Evolutionary conservation across 2,888 invertebrate genomes (phyloP).

Genomic region (Galeruca laticollis): DNA sequence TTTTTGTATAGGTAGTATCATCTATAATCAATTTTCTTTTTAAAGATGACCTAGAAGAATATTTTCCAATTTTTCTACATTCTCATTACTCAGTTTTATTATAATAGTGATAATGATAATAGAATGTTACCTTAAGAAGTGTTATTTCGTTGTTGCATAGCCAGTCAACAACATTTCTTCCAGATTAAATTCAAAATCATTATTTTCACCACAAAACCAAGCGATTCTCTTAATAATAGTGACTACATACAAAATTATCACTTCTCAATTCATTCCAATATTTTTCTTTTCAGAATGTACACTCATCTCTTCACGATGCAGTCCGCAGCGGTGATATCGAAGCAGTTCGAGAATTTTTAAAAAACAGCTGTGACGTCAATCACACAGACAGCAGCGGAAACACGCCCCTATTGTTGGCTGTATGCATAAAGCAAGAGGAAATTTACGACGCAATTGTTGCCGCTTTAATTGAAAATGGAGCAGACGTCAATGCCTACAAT

Average conservation of each 20-base stretch:
- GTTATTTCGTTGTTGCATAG: too few relatives aligned
- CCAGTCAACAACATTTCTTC: too few relatives aligned
- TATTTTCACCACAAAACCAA: too few relatives aligned
- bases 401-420: slow-evolving; percentile 64
- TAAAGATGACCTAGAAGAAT: too few relatives aligned
- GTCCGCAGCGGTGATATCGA: slow-evolving; percentile 61
- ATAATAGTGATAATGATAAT: too few relatives aligned
- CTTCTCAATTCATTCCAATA: neutral
- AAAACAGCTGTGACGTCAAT: slow-evolving; percentile 60
- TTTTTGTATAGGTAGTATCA: too few relatives aligned
- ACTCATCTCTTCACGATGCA: slow-evolving; percentile 61
- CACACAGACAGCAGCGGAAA: slow-evolving; percentile 61
- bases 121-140: too few relatives aligned
- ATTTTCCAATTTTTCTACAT: too few relatives aligned
- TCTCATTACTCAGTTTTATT: too few relatives aligned
- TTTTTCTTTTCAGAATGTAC: slow-evolving; percentile 5
- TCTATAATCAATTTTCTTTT: too few relatives aligned
- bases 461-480: slow-evolving; percentile 58
- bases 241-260: neutral
- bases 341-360: slow-evolving; percentile 59
- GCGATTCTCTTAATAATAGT: too few relatives aligned
- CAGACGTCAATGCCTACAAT: slow-evolving; percentile 55
- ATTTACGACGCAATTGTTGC: slow-evolving; percentile 61
- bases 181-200: too few relatives aligned
- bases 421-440: slow-evolving; percentile 56